Evolutionary conservation across 2,797 vertebrate species (phyloP).

Genomic region (Etheostoma perlongum): DNA sequence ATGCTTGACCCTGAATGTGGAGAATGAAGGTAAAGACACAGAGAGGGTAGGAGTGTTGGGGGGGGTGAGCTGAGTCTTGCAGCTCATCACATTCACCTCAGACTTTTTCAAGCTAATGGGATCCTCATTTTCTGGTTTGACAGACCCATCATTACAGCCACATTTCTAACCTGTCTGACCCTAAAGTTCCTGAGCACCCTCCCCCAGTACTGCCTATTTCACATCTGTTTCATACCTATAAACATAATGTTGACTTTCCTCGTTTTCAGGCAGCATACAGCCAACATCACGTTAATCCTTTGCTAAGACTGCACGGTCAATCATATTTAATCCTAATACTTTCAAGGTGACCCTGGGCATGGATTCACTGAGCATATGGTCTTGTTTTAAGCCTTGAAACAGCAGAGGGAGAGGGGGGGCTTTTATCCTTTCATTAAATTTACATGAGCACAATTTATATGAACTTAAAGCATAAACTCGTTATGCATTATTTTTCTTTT

Average conservation of each 20-base stretch:
- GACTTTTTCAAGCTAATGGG: slow-evolving; percentile 67
- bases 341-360: slow-evolving; percentile 77
- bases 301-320: slow-evolving; percentile 73
- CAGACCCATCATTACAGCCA: slow-evolving; percentile 64
- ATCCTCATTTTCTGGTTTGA: slow-evolving; percentile 66
- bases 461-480: slow-evolving; percentile 23
- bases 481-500: neutral
- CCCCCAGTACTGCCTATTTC: slow-evolving; percentile 13
- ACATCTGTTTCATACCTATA: slow-evolving; percentile 57
- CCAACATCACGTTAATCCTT: slow-evolving; percentile 76
- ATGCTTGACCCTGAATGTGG: slow-evolving; percentile 71
- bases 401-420: slow-evolving; percentile 24
- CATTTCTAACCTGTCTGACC: slow-evolving; percentile 28
- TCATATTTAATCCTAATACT: slow-evolving; percentile 82
- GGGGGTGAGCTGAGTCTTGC: slow-evolving; percentile 47
- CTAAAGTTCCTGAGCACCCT: neutral
- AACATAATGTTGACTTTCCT: slow-evolving; percentile 66
- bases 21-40: slow-evolving; percentile 58
- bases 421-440: slow-evolving; percentile 68
- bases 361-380: slow-evolving; percentile 74
- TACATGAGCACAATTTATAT: slow-evolving; percentile 52
- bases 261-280: slow-evolving; percentile 63
- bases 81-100: slow-evolving; percentile 76
- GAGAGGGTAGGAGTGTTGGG: slow-evolving; percentile 13
- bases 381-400: slow-evolving; percentile 67